These are phyloP conservation scores for Takifugu ocellatus DNA, from an alignment of 2,797 vertebrate species.

Conservation along the genomic window DNA sequence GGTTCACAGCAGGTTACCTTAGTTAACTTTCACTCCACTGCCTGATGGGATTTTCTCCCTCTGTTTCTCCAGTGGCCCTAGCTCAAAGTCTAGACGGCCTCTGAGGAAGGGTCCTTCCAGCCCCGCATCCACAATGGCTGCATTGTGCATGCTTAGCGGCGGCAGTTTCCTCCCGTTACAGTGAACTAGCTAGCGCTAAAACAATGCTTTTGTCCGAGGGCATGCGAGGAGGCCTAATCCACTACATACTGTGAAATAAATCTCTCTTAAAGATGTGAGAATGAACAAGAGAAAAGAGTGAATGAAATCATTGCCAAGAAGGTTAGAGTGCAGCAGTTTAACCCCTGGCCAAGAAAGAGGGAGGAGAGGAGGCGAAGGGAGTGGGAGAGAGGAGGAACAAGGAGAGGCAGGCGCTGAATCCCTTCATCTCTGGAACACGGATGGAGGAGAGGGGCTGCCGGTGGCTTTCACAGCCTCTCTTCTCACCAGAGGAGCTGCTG, in stretches of 20 bases:
- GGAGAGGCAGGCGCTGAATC: conserved; percentile 74
- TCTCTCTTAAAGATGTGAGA: conserved; percentile 75
- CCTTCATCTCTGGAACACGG: conserved; percentile 66
- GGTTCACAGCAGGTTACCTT: conserved; percentile 96
- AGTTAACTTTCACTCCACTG: conserved; percentile 97
- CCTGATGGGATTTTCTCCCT: conserved; percentile 96
- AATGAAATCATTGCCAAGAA: conserved; percentile 80
- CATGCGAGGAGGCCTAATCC: conserved; percentile 84
- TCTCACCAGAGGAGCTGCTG: conserved; percentile 74
- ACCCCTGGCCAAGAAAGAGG: conserved; percentile 85
- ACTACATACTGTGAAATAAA: conserved; percentile 85
- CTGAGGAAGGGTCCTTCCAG: conserved; percentile 72
- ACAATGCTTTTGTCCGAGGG: conserved; percentile 87
- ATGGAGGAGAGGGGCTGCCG: conserved; percentile 69
- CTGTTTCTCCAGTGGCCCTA: conserved; percentile 75
- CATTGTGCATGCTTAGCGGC: conserved; percentile 87
- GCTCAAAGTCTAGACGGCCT: conserved; percentile 88
- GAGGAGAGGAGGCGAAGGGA: conserved; percentile 77
- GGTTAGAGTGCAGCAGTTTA: conserved; percentile 97
- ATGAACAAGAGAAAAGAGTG: conserved; percentile 66
- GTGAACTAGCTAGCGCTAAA: conserved; percentile 82
- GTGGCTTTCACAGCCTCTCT: conserved; percentile 72
- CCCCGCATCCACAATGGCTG: conserved; percentile 82
- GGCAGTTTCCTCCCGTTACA: conserved; percentile 88
- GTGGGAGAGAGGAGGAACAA: conserved; percentile 78